Evolutionary conservation across 2,797 vertebrate species (phyloP).

Genomic region (Eulemur rubriventer): DNA sequence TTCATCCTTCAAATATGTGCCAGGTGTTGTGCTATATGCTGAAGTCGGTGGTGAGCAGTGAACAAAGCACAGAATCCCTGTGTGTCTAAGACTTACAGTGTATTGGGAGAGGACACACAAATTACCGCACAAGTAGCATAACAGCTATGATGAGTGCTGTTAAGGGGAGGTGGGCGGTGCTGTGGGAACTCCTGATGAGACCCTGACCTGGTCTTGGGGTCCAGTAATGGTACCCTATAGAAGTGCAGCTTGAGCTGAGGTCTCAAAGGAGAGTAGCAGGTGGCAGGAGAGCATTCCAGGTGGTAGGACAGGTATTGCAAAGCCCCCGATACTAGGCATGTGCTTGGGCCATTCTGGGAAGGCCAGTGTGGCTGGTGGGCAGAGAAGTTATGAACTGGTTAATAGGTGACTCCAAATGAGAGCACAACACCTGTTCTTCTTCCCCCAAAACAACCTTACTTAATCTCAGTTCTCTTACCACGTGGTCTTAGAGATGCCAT

Average conservation of each 20-base stretch:
- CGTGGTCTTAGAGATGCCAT: neutral
- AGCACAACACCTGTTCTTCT: neutral
- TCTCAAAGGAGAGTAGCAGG: neutral
- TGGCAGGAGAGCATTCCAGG: neutral
- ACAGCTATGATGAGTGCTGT: too few relatives aligned
- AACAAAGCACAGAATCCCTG: neutral
- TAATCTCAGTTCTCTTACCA: neutral
- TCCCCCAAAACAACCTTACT: neutral
- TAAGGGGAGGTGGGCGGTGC: neutral
- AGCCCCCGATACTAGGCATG: neutral
- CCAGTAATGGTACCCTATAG: neutral
- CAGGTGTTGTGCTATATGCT: neutral
- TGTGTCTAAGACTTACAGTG: neutral
- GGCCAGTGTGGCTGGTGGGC: neutral
- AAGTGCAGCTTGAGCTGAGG: neutral
- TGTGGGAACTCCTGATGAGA: neutral
- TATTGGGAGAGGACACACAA: neutral
- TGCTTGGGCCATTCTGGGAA: neutral
- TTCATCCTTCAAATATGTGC: neutral
- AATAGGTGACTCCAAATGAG: neutral
- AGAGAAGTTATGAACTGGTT: neutral
- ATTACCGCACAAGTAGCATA: neutral
- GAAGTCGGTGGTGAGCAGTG: too few relatives aligned
- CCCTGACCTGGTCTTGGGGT: neutral
- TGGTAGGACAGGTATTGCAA: neutral